Conservation (phyloP, 1,140 invertebrate species). For the Mya arenaria region DNA sequence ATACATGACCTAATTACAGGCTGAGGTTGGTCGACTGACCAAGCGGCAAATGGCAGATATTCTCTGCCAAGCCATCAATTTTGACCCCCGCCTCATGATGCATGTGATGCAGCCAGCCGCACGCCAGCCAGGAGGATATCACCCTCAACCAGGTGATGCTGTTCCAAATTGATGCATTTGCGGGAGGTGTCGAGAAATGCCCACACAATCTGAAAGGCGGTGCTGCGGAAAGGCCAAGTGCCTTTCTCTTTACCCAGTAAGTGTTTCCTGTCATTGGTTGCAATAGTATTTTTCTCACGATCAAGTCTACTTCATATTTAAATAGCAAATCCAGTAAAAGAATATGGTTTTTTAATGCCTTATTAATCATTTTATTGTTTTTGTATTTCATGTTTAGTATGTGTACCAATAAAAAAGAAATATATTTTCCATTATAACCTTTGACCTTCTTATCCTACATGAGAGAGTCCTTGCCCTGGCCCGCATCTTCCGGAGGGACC, state of each 20-base stretch:
- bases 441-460: constrained; percentile 30
- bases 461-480: constrained; percentile 22
- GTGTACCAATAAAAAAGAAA: too few species aligned
- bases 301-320: too few species aligned
- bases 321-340: too few species aligned
- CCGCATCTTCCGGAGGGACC: constrained; percentile 27
- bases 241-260: background rate
- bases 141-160: background rate
- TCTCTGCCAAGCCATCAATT: background rate
- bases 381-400: too few species aligned
- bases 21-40: background rate
- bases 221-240: constrained; percentile 6
- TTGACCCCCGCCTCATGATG: background rate
- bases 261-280: too few species aligned
- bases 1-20: background rate
- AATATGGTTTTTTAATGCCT: too few species aligned
- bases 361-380: too few species aligned
- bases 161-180: background rate
- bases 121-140: background rate
- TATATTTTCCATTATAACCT: constrained; percentile 40
- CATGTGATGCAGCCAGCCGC: background rate
- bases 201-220: background rate
- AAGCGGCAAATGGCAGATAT: background rate
- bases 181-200: constrained; percentile 6
- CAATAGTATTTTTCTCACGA: too few species aligned